Base-by-base conservation (phyloP, 1,140 invertebrate genomes). In the Anthonomus grandis region DNA sequence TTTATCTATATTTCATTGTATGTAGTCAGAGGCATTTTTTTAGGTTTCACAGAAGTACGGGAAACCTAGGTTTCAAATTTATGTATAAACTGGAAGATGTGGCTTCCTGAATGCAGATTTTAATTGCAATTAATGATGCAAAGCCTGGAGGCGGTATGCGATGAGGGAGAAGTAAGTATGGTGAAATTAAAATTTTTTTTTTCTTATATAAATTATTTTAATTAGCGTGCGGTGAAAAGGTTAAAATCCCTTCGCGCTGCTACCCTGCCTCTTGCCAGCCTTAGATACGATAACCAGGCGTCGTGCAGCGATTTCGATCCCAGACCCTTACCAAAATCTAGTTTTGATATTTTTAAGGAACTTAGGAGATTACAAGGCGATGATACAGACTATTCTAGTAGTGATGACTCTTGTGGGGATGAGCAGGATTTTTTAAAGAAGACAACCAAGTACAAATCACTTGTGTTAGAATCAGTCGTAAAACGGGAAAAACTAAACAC, bases 401-500 rank as follows among this genome's bases (percentile, higher is more conserved):
- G 34, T 24, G 15, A 21, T 37, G 44, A 57, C 8, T n/a, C n/a
- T n/a, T n/a, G n/a, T n/a, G 46, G 50, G 22, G 55, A 48, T 6
- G 44, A 49, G 9, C 42, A 37, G 27, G 36, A 41, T 17, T 53
- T 37, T 1, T 19, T n/a, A 17, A 15, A 25, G n/a, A 0, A 22
- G 21, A 52, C 15, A 24, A 10, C 90, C 61, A 82, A 84, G 70
- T 81, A 83, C 68, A 84, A 85, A 66, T 89, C 89, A 62, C 84
- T 91, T 74, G 78, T 68, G 61, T 78, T 96, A 72, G 87, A 91
- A 66, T 87, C 90, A 72, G 77, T 95, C 65, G 85, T 95, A 64
- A 82, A 85, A 70, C 81, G 84, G 69, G 91, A 95, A 71, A 84
- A 85, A 70, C 79, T 95, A 45, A 92, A 93, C 72, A 93, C 89